Base-by-base conservation (phyloP, 1,140 invertebrate species). In the Ruditapes philippinarum region DNA sequence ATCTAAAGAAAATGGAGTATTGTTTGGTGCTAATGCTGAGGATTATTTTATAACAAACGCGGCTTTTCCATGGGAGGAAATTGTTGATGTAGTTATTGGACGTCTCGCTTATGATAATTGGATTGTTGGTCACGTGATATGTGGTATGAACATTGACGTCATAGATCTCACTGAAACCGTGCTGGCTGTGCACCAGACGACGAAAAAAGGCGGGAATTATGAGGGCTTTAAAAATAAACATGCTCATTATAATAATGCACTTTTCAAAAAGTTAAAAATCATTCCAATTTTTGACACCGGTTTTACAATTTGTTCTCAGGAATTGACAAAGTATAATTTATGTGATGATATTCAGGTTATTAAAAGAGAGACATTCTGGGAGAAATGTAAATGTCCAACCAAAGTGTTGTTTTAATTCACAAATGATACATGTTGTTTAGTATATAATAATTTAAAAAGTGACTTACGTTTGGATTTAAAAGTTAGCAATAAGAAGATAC, bases 51-150 rank as follows among this genome's bases (percentile, higher is more conserved):
- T 92, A 25, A 90, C 89, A 0, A 79, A 82, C 49, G n/a, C 51
- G 28, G 80, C 60, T 51, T 92, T 89, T 85, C 91, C 91, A 2
- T 92, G 90, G 91, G 33, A 84, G 36, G 51, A 68, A 11, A 88
- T 92, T 54, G 68, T 84, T 42, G 90, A 92, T 36, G 88, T 92
- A 9, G 91, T 92, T 11, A 83, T 92, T 2, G 91, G 91, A 19
- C 68, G 90, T 62, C 19, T 88, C 14, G 90, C 81, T 33, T 92
- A 91, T 73, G 91, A 91, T 68, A 92, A 92, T 84, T 92, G 85
- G 83, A 54, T 92, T 42, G 91, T 92, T 3, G 81, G 88, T 42
- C 90, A 87, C 49, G 90, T 87, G 36, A 89, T 82, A 57, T 78
- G 90, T 38, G 54, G 74, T 19, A n/a, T 85, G 28, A 76, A 74